Percentiles rank a stretch among this genome's conserved stretches.
Evolutionary conservation across 1,140 invertebrate genomes (phyloP).

Genomic region (Trypoxylus dichotomus): DNA sequence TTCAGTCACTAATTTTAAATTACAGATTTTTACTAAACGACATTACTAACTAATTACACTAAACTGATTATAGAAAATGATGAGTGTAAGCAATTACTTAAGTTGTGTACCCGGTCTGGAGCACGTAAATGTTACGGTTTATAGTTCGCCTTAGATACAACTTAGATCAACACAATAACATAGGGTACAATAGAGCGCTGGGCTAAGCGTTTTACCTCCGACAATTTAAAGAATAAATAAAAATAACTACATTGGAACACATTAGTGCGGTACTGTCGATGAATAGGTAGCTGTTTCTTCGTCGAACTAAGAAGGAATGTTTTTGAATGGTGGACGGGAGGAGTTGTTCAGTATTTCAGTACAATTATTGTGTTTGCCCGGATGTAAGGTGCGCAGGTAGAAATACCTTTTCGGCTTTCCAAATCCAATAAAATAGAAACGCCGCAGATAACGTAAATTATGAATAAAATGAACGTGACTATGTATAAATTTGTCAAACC

Average conservation of each 20-base stretch:
- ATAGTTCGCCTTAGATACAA: background rate
- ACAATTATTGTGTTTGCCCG: constrained; percentile 28
- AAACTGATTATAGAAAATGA: no score
- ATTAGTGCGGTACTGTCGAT: constrained; percentile 1
- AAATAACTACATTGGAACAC: constrained; percentile 29
- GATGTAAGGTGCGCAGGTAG: constrained; percentile 24
- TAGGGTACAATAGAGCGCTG: background rate
- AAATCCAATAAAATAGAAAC: constrained; percentile 28
- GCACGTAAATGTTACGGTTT: no score
- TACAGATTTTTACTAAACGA: no score
- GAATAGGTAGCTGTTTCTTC: constrained; percentile 20
- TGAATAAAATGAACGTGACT: constrained; percentile 22
- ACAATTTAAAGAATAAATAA: constrained; percentile 28
- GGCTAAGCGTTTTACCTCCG: background rate
- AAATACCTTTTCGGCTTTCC: constrained; percentile 29
- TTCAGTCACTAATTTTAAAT: no score
- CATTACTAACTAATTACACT: no score
- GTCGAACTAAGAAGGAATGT: constrained; percentile 18
- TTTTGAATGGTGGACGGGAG: background rate
- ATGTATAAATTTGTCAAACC: constrained; percentile 10
- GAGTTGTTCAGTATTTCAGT: background rate
- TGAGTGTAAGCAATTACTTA: no score
- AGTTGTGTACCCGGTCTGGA: no score
- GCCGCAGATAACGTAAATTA: constrained; percentile 10
- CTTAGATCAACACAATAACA: constrained; percentile 1